phyloP scores from a whole-genome alignment of 2,113 vertebrate species.

The Paramormyrops kingsleyae region DNA sequence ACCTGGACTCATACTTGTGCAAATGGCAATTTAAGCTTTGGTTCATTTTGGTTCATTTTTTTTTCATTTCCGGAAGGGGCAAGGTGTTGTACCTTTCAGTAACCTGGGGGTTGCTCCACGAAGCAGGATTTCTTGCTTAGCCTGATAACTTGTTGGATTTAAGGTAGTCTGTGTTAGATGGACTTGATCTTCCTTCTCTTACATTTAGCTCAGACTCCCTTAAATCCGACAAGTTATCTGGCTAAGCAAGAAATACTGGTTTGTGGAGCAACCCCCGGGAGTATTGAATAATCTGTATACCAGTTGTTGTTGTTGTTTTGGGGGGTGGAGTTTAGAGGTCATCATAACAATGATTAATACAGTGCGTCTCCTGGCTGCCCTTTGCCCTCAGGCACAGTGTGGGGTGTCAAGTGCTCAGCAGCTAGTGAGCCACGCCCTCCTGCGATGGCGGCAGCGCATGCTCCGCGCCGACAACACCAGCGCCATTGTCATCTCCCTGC shows the following conservation, averaged over 20 bases:
- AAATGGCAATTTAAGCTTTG: not conserved
- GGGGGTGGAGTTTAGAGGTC: not conserved
- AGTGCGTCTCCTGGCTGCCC: not conserved
- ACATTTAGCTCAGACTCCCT: not conserved
- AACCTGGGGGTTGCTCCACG: not conserved
- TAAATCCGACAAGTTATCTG: not conserved
- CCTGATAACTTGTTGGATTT: not conserved
- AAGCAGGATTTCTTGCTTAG: not conserved
- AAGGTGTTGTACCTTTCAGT: not conserved
- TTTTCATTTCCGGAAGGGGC: not conserved
- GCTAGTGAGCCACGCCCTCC: constrained; percentile 80
- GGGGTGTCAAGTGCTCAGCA: constrained; percentile 81
- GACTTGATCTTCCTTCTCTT: not conserved
- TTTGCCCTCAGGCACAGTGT: constrained; percentile 67
- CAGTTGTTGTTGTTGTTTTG: not conserved
- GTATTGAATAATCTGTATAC: not conserved
- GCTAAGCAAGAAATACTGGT: not conserved
- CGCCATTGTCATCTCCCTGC: constrained; percentile 86
- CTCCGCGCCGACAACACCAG: constrained; percentile 96
- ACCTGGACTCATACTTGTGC: not conserved
- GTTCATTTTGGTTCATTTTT: not conserved
- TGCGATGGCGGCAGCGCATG: constrained; percentile 92
- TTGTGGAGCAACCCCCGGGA: not conserved
- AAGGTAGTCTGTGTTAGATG: not conserved
- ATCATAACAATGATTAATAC: not conserved